These are phyloP conservation scores for Brachypterus glaber DNA, from an alignment of 2,888 invertebrate species.

Conservation along the genomic window DNA sequence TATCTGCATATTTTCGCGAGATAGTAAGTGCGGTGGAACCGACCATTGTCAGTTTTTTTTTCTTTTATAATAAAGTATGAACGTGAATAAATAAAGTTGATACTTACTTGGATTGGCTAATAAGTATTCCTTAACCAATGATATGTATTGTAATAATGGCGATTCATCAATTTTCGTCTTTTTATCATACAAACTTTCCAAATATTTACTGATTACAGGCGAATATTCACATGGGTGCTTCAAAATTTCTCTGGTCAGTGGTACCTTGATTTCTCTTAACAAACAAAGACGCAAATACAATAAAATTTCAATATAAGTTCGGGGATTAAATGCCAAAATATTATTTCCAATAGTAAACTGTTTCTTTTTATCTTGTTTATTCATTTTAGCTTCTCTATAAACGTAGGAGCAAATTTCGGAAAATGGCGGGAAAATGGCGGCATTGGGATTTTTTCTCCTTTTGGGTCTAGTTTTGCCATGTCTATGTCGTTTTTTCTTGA, in stretches of 20 bases:
- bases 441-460: constrained; percentile 36
- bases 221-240: constrained; percentile 56
- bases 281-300: constrained; percentile 73
- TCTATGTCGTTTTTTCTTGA: constrained; percentile 49
- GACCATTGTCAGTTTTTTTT: no score
- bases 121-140: constrained; percentile 56
- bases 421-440: constrained; percentile 70
- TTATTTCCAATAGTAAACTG: constrained; percentile 56
- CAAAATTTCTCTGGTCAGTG: constrained; percentile 43
- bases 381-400: constrained; percentile 54
- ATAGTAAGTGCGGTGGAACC: no score
- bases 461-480: constrained; percentile 27
- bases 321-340: constrained; percentile 59
- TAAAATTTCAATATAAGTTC: constrained; percentile 67
- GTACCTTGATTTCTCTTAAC: constrained; percentile 52
- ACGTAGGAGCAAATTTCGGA: constrained; percentile 62
- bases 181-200: constrained; percentile 35
- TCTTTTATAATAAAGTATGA: neutral
- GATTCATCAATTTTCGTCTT: constrained; percentile 41
- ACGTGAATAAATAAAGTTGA: neutral
- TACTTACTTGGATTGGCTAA: constrained; percentile 55
- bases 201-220: constrained; percentile 48
- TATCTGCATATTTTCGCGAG: no score
- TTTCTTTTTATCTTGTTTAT: constrained; percentile 50
- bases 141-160: constrained; percentile 56